Evolutionary conservation across 2,797 vertebrate species (phyloP).

Genomic region (Pempheris klunzingeri): DNA sequence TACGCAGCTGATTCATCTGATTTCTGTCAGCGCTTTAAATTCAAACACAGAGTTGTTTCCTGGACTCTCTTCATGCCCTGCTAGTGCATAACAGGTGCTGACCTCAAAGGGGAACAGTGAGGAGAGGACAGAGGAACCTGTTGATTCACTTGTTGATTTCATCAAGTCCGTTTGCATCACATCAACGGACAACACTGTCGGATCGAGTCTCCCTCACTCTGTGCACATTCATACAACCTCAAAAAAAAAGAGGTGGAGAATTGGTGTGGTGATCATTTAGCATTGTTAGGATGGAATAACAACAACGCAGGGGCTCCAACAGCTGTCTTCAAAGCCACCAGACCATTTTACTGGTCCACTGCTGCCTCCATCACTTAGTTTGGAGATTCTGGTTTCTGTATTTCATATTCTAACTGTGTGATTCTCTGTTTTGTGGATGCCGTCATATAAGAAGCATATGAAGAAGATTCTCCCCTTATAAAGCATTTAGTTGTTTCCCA

Average conservation of each 20-base stretch:
- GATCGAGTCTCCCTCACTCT: neutral
- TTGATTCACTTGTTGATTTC: constrained; percentile 31
- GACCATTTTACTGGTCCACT: no score
- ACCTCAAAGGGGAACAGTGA: constrained; percentile 4
- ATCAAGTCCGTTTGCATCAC: constrained; percentile 29
- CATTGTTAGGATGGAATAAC: no score
- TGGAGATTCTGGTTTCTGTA: no score
- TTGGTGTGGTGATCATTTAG: no score
- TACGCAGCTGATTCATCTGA: neutral
- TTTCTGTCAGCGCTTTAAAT: neutral
- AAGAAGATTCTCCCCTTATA: no score
- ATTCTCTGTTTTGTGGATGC: no score
- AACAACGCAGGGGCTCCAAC: no score
- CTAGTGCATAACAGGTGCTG: neutral
- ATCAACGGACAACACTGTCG: neutral
- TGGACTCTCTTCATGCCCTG: neutral
- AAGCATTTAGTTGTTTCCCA: no score
- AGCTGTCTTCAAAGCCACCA: no score
- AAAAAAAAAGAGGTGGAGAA: neutral
- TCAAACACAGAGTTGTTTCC: neutral
- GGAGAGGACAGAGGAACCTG: constrained; percentile 22
- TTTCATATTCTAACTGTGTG: no score
- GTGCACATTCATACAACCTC: neutral
- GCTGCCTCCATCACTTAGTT: no score
- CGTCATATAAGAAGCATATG: no score